Evolutionary conservation across 2,797 vertebrate genomes (phyloP), one percentile per base, ranked within the genome.

Genomic region (Protosalanx chinensis): DNA sequence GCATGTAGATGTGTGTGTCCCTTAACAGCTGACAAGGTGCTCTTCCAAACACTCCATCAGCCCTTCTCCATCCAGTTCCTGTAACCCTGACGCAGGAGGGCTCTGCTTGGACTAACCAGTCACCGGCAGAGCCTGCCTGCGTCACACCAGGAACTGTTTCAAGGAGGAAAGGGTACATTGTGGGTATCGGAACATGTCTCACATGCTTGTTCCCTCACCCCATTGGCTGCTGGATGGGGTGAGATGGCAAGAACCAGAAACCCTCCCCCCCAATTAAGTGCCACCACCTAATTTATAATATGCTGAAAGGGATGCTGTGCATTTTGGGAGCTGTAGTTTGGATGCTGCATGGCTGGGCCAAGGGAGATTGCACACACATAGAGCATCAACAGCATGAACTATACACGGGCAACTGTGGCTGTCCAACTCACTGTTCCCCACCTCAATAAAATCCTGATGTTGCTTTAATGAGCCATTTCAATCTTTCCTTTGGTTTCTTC

Each of bases 341-440:
- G 81, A 86, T 90, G 88, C 87, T 92, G 91, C 92, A 93, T 92
- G 92, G 79, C 85, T 74, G 76, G 82, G 78, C 73, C 80, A 74
- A 86, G 76, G 76, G 79, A 71, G 75, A 35, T 51, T 18, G 81
- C 80, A 74, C 18, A 68, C 81, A 76, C 66, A 83, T 29, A 64
- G 33, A 32, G 79, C 73, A 82, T 72, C 71, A 81, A 79, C 79
- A 83, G 91, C 90, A 93, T 89, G 91, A 89, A 80, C 87, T 84
- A 76, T 79, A 46, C 82, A 83, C 74, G 79, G 85, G 73, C 79
- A 85, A 86, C 80, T 80, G 79, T 23, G 8, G 7, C 18, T 23
- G 4, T 2, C 41, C 27, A n/a, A 49, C 68, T 37, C 67, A 79
- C 80, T 79, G 84, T 82, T 87, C 78, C 85, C 77, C 84, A 64